These are phyloP conservation scores for Ceriagrion tenellum DNA, from an alignment of 2,888 invertebrate genomes.

Conservation along the genomic window DNA sequence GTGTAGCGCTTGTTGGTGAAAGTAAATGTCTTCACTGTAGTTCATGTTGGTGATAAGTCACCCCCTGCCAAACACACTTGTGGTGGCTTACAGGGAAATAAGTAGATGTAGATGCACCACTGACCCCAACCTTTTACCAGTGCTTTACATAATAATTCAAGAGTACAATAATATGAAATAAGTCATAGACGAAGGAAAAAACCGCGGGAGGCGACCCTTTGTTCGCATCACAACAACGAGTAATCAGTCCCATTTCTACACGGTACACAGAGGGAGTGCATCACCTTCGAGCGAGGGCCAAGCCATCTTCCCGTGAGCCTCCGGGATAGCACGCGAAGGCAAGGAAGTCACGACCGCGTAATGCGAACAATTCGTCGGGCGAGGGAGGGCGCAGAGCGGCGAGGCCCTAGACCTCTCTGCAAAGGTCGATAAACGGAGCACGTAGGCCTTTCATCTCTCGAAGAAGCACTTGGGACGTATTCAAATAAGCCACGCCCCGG, in stretches of 20 bases:
- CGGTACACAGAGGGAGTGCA: neutral
- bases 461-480: neutral
- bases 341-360: neutral
- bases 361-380: neutral
- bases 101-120: too few species aligned
- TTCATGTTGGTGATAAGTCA: too few species aligned
- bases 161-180: too few species aligned
- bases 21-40: too few species aligned
- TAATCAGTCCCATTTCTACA: neutral
- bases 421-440: constrained; percentile 28
- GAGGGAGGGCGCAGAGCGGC: neutral
- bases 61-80: too few species aligned
- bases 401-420: neutral
- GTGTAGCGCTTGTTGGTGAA: too few species aligned
- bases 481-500: neutral
- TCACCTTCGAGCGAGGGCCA: neutral
- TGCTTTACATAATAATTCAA: too few species aligned
- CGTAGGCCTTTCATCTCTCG: neutral
- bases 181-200: too few species aligned
- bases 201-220: neutral
- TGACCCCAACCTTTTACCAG: too few species aligned
- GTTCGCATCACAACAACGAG: neutral
- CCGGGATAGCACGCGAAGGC: neutral
- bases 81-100: too few species aligned
- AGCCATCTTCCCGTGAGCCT: neutral